Evolutionary conservation across 2,113 vertebrate species (phyloP), one percentile per base, ranked within the genome.

Genomic region (Gavialis gangeticus): DNA sequence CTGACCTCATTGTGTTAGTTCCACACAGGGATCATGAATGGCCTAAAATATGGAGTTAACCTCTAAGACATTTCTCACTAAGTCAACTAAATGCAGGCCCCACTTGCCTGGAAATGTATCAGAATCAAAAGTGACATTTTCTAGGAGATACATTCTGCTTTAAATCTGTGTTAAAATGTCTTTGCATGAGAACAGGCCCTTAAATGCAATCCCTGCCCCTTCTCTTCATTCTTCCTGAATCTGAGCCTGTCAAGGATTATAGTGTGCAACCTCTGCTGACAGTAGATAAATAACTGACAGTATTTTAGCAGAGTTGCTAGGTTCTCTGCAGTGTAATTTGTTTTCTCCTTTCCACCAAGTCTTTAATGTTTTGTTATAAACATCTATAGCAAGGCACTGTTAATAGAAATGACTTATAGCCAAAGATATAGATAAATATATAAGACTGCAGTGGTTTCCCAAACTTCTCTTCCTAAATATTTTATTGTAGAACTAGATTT

Each of bases 281-380:
- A 96, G 96, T 95, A 97, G 92, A 97, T 97, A 95, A 97, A 96
- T 96, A 97, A 97, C 97, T 96, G 96, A 89, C 88, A 67, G 91
- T 92, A 64, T 97, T 98, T 96, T 95, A 97, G 94, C 93, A 71
- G 97, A 97, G 95, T 95, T 92, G 90, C 87, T 57, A 69, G 90
- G 94, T 96, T 97, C 96, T 97, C 95, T 73, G 46, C 92, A 96
- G 92, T 97, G 94, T 96, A 79, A 97, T 98, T 97, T 96, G 95
- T 97, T 98, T 98, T 95, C 97, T 96, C 58, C 91, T 96, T 97
- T 94, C 94, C 93, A 89, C 81, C 66, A 58, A 85, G 89, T 95
- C 94, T 96, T 97, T 96, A 96, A 91, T 96, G 95, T 95, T 97
- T 97, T 93, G 87, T 96, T 98, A 69, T 80, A 96, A 97, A 95